These are phyloP conservation scores for Acronicta leporina DNA, from an alignment of 2,888 invertebrate species.

Conservation along the genomic window DNA sequence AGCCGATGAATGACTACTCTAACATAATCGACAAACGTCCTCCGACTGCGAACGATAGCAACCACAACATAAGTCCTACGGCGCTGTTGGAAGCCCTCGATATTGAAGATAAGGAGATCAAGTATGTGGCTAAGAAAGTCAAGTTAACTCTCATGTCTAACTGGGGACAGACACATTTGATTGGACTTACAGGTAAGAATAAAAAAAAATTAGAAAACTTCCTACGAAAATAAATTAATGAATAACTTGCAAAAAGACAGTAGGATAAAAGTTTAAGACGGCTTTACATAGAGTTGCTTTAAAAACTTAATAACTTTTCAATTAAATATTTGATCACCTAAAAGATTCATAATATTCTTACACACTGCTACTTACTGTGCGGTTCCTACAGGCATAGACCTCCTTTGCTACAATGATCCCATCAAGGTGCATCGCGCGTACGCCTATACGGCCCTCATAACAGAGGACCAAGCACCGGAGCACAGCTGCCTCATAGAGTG, in stretches of 20 bases:
- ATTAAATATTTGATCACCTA: too few relatives aligned
- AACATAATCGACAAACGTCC: constrained; percentile 86
- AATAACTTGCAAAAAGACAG: too few relatives aligned
- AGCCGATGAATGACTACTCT: constrained; percentile 64
- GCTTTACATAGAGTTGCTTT: too few relatives aligned
- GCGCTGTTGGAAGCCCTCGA: constrained; percentile 61
- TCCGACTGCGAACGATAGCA: constrained; percentile 87
- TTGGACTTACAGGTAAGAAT: constrained; percentile 88
- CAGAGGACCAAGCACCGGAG: constrained; percentile 66
- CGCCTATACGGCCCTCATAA: constrained; percentile 72
- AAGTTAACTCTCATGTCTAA: constrained; percentile 90
- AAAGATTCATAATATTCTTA: too few relatives aligned
- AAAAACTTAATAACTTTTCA: too few relatives aligned
- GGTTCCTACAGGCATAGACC: constrained; percentile 81
- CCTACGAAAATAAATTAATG: too few relatives aligned
- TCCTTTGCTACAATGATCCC: constrained; percentile 72
- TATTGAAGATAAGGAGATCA: constrained; percentile 64
- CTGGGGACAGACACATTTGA: constrained; percentile 90
- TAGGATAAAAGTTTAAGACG: too few relatives aligned
- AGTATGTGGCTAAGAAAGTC: constrained; percentile 79
- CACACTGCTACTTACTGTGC: too few relatives aligned
- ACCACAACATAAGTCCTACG: constrained; percentile 67
- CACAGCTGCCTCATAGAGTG: constrained; percentile 72
- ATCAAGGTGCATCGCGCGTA: constrained; percentile 74
- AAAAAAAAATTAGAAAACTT: too few relatives aligned